Base-by-base conservation (phyloP, 2,113 vertebrate genomes). In the Hyaena hyaena region DNA sequence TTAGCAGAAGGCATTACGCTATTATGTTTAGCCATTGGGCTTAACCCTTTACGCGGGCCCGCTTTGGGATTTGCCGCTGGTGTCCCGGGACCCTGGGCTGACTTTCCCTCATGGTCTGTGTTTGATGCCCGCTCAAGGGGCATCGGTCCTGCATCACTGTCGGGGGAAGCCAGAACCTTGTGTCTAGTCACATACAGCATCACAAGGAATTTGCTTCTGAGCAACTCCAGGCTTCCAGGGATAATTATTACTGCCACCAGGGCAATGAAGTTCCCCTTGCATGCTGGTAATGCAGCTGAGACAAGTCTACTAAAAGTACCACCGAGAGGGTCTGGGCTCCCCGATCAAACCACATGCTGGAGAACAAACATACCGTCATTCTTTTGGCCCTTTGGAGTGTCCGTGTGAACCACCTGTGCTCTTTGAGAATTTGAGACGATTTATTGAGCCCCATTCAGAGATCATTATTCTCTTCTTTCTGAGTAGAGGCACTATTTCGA, bases 41-140 rank as follows among this genome's bases (percentile, higher is more conserved):
- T 99, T 99, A 99, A 99, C 98, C 97, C 98, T 98, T 99, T 93
- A 14, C 1, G 88, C 83, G 58, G 58, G 53, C 84, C 63, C 5
- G 86, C 96, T 61, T 86, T 61, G 79, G 76, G 79, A 39, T 95
- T 89, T 80, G 89, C 71, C 43, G 83, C 63, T 82, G 61, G 43
- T 48, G 71, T 93, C 96, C 96, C 74, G 68, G 92, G 88, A 95
- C 65, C 19, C 28, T 0, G 43, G n/a, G 83, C 96, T 96, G 68
- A 95, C 92, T 58, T 94, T 86, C 95, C 88, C 73, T 97, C 71
- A 39, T 69, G 63, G 55, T 90, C 65, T 82, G 50, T 21, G 90
- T 10, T 0, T 93, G 95, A 93, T 71, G 79, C 73, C 96, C 66
- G 92, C 84, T 88, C 3, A 0, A 24, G 55, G 77, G 45, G 88